Percentiles rank a stretch among this genome's conserved stretches.
phyloP scores from a whole-genome alignment of 2,113 vertebrate species.

The Hyperopisus bebe region DNA sequence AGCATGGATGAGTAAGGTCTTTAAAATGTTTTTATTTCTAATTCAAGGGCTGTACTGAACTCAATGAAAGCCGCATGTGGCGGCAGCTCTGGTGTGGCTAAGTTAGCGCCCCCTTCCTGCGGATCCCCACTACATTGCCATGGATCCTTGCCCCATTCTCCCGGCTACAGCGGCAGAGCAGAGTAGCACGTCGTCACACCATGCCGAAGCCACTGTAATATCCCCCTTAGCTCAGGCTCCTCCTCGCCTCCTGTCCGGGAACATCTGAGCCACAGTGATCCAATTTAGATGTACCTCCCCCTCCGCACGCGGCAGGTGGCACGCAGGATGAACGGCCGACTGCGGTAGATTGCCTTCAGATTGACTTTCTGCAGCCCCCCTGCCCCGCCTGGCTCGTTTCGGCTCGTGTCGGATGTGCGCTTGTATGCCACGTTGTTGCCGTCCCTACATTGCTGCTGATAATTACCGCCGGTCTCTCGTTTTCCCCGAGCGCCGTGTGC shows the following conservation, averaged over 20 bases:
- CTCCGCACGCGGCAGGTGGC: not conserved
- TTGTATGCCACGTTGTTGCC: constrained; percentile 28
- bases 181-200: too few relatives aligned
- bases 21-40: not conserved
- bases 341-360: constrained; percentile 9
- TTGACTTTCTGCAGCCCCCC: not conserved
- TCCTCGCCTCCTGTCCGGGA: not conserved
- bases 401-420: constrained; percentile 39
- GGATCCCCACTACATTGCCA: too few relatives aligned
- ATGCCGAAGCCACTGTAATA: not conserved
- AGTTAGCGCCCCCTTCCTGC: not conserved
- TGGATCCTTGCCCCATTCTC: too few relatives aligned
- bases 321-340: not conserved
- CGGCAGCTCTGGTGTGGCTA: not conserved
- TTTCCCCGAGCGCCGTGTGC: not conserved
- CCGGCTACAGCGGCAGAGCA: too few relatives aligned
- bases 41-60: not conserved
- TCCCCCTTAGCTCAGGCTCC: not conserved
- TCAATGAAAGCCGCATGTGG: not conserved
- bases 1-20: not conserved
- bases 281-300: constrained; percentile 57
- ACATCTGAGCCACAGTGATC: constrained; percentile 52
- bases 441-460: not conserved
- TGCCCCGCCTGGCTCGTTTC: not conserved
- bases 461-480: not conserved